Base-by-base conservation (phyloP, 1,140 invertebrate species). In the Dendrolimus kikuchii region DNA sequence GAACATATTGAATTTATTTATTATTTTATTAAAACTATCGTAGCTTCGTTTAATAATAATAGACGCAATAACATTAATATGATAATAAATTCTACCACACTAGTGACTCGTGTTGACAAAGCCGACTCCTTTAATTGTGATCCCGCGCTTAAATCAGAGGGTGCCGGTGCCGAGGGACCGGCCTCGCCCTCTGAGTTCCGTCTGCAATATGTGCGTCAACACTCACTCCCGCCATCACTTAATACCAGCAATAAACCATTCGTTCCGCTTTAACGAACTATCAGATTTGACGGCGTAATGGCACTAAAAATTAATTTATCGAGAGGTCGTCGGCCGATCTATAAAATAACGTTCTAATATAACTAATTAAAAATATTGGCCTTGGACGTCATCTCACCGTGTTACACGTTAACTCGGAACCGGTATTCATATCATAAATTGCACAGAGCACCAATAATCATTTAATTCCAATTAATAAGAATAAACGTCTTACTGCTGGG, bases 221-320 rank as follows among this genome's bases (percentile, higher is more conserved):
- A 23, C 23, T 23, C 72, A 71, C 68, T 70, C 66, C 64, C 59
- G 67, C 62, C 59, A 63, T 58, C 60, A 60, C 68, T 73, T 78
- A 75, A 81, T 77, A 66, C 69, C 69, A 61, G 64, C 64, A 67
- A 78, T 82, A 80, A 85, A 77, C 76, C 74, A 85, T 85, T 82
- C 68, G 81, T 76, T 81, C 69, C 77, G 69, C 67, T 64, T 74
- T 67, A 64, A 66, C 65, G 65, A 66, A 66, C 67, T 62, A 75
- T 77, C 75, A 67, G 57, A 57, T 69, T 62, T 65, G 53, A 66
- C 67, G 57, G 65, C 65, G 63, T 80, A 71, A 71, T 74, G 71
- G 62, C 68, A 72, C 50, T 59, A 66, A 74, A 72, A 78, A 80
- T 73, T 76, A 71, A 78, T 77, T 80, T 71, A 68, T 64, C 23